Conservation (phyloP, 1,140 invertebrate species). For the Trachymyrmex cornetzi region DNA sequence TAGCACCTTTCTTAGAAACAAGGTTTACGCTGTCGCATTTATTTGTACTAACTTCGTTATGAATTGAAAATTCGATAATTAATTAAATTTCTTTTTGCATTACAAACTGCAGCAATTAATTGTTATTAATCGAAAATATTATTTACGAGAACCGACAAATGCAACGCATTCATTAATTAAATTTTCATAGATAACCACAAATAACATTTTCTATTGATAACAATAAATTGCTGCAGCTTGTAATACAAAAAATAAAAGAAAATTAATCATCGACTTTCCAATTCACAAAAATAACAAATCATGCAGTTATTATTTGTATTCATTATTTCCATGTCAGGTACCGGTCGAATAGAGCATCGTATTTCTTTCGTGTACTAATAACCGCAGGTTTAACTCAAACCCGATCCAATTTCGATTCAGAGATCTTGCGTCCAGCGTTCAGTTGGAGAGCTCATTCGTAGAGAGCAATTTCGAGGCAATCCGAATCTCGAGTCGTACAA, state of each 20-base stretch:
- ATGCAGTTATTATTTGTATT: background rate
- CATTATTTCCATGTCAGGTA: slow-evolving; percentile 14
- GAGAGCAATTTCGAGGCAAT: slow-evolving; percentile 77
- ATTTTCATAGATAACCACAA: background rate
- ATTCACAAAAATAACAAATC: slow-evolving; percentile 14
- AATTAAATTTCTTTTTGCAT: background rate
- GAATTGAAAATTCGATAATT: slow-evolving; percentile 53
- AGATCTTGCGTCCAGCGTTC: slow-evolving; percentile 1
- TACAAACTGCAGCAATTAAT: background rate
- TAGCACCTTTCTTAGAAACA: slow-evolving; percentile 62
- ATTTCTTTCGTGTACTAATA: background rate
- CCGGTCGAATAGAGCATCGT: background rate
- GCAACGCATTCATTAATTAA: background rate
- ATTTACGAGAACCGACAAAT: background rate
- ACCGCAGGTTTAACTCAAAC: slow-evolving; percentile 12
- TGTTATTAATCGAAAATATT: background rate
- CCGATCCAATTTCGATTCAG: background rate
- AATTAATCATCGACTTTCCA: slow-evolving; percentile 47
- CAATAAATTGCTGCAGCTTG: background rate
- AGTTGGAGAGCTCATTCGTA: slow-evolving; percentile 61
- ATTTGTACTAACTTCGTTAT: slow-evolving; percentile 18
- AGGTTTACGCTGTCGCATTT: slow-evolving; percentile 22
- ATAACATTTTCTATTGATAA: background rate
- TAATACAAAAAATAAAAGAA: background rate
- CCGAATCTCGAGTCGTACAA: slow-evolving; percentile 72